Conservation (phyloP, 1,140 invertebrate species). For the Drosophila repletoides region DNA sequence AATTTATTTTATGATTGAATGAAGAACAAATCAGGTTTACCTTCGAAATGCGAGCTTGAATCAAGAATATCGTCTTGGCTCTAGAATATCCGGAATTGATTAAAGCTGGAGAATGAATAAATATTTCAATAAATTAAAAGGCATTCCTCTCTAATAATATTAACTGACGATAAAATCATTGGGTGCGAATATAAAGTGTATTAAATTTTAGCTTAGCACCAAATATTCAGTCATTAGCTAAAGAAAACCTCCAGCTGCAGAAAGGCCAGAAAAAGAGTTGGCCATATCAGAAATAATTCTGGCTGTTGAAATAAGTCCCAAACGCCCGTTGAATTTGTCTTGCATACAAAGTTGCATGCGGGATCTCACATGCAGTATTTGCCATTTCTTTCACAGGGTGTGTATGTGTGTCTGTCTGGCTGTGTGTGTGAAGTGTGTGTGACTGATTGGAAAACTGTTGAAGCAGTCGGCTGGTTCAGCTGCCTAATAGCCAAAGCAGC, state of each 20-base stretch:
- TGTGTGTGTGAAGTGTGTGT: conserved; percentile 22
- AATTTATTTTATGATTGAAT: too few species aligned
- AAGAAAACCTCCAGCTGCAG: background rate
- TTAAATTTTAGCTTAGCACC: background rate
- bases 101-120: too few species aligned
- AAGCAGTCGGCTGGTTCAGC: conserved; percentile 13
- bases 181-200: too few species aligned
- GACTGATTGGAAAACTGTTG: conserved; percentile 6
- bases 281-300: conserved; percentile 2
- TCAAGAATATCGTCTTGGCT: too few species aligned
- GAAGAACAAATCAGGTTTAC: too few species aligned
- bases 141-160: too few species aligned
- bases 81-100: too few species aligned
- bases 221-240: background rate
- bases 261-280: background rate
- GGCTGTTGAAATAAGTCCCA: background rate
- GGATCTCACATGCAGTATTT: background rate
- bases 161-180: too few species aligned
- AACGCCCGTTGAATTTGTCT: background rate
- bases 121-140: too few species aligned
- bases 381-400: background rate
- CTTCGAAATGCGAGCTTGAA: too few species aligned
- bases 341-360: conserved; percentile 1
- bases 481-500: conserved; percentile 42
- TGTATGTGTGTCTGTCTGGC: background rate